Percentiles rank a stretch among this genome's conserved stretches.
Evolutionary conservation across 2,888 invertebrate species (phyloP).

Genomic region (Eupithecia exiguata): DNA sequence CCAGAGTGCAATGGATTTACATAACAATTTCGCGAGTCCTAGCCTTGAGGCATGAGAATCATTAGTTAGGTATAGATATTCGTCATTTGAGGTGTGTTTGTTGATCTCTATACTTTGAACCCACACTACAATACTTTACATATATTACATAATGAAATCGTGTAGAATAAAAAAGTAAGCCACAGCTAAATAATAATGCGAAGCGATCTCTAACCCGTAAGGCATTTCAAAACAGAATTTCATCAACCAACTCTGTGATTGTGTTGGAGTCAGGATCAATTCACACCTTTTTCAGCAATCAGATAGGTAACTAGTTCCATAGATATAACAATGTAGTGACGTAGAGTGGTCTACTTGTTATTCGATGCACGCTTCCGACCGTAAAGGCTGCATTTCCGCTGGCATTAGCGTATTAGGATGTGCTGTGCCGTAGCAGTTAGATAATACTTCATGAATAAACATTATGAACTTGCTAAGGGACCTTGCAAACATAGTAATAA

Average conservation of each 20-base stretch:
- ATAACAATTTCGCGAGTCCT: slow-evolving; percentile 69
- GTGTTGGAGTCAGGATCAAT: not conserved
- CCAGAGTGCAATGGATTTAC: slow-evolving; percentile 65
- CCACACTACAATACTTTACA: not conserved
- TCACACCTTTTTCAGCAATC: slow-evolving; percentile 36
- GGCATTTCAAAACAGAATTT: slow-evolving; percentile 19
- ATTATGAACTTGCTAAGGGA: slow-evolving; percentile 35
- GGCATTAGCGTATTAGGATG: slow-evolving; percentile 62
- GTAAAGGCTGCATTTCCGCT: slow-evolving; percentile 75
- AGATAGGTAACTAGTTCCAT: slow-evolving; percentile 18
- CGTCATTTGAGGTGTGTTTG: slow-evolving; percentile 27
- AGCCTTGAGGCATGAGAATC: slow-evolving; percentile 57
- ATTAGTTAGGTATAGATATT: slow-evolving; percentile 19
- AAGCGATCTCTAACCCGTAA: not conserved
- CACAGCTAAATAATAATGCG: not conserved
- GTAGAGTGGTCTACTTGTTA: slow-evolving; percentile 58
- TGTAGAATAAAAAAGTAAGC: not conserved
- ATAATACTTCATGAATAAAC: slow-evolving; percentile 70
- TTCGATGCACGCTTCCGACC: slow-evolving; percentile 65
- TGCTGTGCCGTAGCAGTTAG: slow-evolving; percentile 69
- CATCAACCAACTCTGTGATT: slow-evolving; percentile 4
- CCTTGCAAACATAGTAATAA: not conserved
- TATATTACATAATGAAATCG: not conserved
- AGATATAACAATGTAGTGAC: slow-evolving; percentile 55
- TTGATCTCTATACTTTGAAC: slow-evolving; percentile 18